Percentiles rank a stretch among this genome's conserved stretches.
phyloP scores from a whole-genome alignment of 2,888 invertebrate species.

The Anoncus sp. region DNA sequence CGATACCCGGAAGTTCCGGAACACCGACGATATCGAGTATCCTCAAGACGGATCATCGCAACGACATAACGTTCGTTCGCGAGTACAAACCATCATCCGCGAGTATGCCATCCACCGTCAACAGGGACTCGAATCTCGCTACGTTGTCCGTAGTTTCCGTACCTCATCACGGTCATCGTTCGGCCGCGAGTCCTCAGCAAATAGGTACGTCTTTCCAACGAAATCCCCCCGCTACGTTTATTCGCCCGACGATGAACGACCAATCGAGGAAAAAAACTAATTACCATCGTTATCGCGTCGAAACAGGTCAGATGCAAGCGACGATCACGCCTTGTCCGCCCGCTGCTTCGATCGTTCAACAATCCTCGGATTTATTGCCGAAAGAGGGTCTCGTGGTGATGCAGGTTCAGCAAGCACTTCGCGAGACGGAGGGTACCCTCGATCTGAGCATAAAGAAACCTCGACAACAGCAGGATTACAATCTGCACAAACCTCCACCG shows the following conservation, averaged over 20 bases:
- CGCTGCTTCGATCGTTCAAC: slow-evolving; percentile 80
- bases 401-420: slow-evolving; percentile 85
- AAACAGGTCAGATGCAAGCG: slow-evolving; percentile 84
- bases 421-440: slow-evolving; percentile 88
- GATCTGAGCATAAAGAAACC: slow-evolving; percentile 92
- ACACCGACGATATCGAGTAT: slow-evolving; percentile 87
- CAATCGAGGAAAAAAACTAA: too few species aligned
- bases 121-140: slow-evolving; percentile 84
- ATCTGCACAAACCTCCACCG: slow-evolving; percentile 75
- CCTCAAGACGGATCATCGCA: slow-evolving; percentile 84
- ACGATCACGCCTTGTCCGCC: slow-evolving; percentile 88
- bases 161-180: slow-evolving; percentile 80
- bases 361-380: slow-evolving; percentile 83
- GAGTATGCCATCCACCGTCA: slow-evolving; percentile 76
- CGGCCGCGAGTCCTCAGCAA: slow-evolving; percentile 80
- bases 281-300: neutral
- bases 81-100: slow-evolving; percentile 83
- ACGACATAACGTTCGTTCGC: slow-evolving; percentile 85
- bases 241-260: too few species aligned
- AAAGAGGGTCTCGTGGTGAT: slow-evolving; percentile 88
- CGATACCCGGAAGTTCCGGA: slow-evolving; percentile 82
- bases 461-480: slow-evolving; percentile 83
- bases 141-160: slow-evolving; percentile 88
- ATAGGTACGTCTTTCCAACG: slow-evolving; percentile 76
- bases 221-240: too few species aligned